Base-by-base conservation (phyloP, 2,113 vertebrate genomes). In the Gavialis gangeticus region DNA sequence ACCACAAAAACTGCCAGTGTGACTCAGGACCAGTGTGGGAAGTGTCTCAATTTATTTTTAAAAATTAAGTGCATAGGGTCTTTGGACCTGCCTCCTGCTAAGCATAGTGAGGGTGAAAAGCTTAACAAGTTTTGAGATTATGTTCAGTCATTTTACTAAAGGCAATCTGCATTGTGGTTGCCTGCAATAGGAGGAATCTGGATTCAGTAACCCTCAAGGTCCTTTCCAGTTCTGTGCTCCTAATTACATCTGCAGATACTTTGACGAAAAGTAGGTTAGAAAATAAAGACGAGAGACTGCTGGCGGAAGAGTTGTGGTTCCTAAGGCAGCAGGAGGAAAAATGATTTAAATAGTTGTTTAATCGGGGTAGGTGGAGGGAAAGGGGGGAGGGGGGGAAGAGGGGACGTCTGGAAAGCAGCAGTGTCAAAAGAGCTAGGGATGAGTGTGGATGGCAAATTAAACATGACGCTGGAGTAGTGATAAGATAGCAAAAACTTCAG, bases 391-490 rank as follows among this genome's bases (percentile, higher is more conserved):
- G 55, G 59, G 2, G 3, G 66, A 30, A 0, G 10, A 10, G 75
- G 82, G 67, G 13, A 56, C 85, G 6, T 21, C 75, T 84, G n/a
- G 69, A 94, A 84, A 60, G 55, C 22, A 85, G 28, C 77, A 2
- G 79, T 59, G 6, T 79, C 3, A 4, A 5, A 84, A 78, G n/a
- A 79, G 73, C 25, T 55, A 21, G 56, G 12, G 93, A 25, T 75
- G 28, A 0, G 14, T 62, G 18, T 46, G 56, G 54, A 57, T 76
- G 30, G 71, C 28, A 1, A 75, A 13, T 76, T 73, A 79, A 60
- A 0, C 0, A 3, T 75, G 54, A 71, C 0, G 0, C 25, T 77
- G 34, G 54, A 59, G 63, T 0, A 0, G 4, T 5, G 67, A 59
- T 12, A 71, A 78, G 27, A 25, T n/a, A 6, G 84, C 79, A 27